Conservation (phyloP, 2,888 invertebrate species). For the Lacanobia oleracea region DNA sequence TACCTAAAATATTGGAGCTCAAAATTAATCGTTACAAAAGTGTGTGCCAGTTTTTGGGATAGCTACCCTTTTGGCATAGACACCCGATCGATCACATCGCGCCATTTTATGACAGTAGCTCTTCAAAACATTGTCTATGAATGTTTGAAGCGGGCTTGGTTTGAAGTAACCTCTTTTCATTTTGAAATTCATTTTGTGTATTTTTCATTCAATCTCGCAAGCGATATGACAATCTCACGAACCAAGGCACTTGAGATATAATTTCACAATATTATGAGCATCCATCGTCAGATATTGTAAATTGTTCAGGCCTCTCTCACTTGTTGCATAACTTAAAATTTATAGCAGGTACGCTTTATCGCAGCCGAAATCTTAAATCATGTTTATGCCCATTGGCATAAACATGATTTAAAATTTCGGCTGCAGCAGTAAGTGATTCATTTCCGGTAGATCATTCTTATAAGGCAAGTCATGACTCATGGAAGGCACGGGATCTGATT, state of each 20-base stretch:
- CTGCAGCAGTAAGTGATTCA: constrained; percentile 45
- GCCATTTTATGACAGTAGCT: constrained; percentile 3
- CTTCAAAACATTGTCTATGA: constrained; percentile 15
- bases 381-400: constrained; percentile 17
- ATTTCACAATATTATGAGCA: background rate
- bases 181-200: background rate
- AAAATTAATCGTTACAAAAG: background rate
- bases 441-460: constrained; percentile 49
- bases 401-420: no score
- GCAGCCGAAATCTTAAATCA: constrained; percentile 34
- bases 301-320: background rate
- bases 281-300: background rate
- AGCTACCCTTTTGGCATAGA: constrained; percentile 33
- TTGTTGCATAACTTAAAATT: background rate
- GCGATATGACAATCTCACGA: background rate
- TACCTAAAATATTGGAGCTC: no score
- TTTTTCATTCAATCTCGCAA: background rate
- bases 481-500: background rate
- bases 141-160: background rate
- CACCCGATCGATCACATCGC: background rate
- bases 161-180: background rate
- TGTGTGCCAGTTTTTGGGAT: constrained; percentile 27
- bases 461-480: constrained; percentile 46
- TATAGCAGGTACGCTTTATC: constrained; percentile 30
- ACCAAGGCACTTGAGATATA: background rate